Base-by-base conservation (phyloP, 2,113 vertebrate species). In the Noturus placidus region DNA sequence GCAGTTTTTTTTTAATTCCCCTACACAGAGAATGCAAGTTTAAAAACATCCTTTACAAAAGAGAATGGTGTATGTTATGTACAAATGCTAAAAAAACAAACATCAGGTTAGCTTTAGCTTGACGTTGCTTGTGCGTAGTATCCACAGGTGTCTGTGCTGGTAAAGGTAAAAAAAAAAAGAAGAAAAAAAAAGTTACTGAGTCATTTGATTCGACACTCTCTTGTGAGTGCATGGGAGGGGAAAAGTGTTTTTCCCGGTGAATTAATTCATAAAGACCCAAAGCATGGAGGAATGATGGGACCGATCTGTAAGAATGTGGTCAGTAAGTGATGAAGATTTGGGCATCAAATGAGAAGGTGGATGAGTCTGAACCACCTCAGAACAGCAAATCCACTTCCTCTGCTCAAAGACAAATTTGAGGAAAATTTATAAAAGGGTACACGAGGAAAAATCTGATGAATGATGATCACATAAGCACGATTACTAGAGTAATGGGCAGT, bases 1-100 rank as follows among this genome's bases (percentile, higher is more conserved):
- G 80, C 59, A 67, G 25, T 22, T 67, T 77, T 87, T 65, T 52
- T 46, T 46, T 46, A 87, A 78, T 65, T 54, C 54, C n/a, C 56
- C 30, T 30, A 65, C 46, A 35, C 17, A 80, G 52, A 82, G 54
- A 87, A 87, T 63, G 20, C 67, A 17, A 52, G 35, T 57, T 81
- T 87, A 87, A 87, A 84, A 88, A 84, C 82, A 54, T 77, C 80
- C 86, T 84, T 88, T 84, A 87, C 87, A 84, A 87, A 83, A 83
- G 9, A 86, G 22, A 77, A 67, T 1, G 15, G 50, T 82, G 57
- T 77, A 69, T 38, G 84, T 67, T 88, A 88, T 88, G 30, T 88
- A 88, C 87, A 88, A 30, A 77, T 42, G 30, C 77, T 19, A 50
- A 76, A 9, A 8, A 8, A 74, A 50, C 67, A 61, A 33, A 72